A percentile compares a stretch with the other conserved stretches of the same genome.
Evolutionary conservation across 2,113 vertebrate genomes (phyloP).

Genomic region (Bubo scandiacus): DNA sequence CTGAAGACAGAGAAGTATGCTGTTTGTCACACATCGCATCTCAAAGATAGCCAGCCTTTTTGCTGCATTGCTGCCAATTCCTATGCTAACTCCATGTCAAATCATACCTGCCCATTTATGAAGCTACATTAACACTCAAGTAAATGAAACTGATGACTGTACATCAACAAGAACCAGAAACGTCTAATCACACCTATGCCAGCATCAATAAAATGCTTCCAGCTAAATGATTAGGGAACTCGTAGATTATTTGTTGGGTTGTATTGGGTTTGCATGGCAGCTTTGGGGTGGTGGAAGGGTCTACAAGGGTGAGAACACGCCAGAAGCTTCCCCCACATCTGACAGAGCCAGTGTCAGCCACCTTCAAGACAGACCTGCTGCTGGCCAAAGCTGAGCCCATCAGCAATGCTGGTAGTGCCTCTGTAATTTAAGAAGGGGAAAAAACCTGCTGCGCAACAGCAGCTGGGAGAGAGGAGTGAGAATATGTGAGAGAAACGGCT

Average conservation of each 20-base stretch:
- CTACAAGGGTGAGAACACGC: background rate
- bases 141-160: background rate
- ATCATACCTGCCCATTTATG: background rate
- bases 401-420: fast-evolving
- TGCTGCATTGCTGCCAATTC: background rate
- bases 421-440: background rate
- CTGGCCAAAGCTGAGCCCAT: background rate
- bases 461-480: background rate
- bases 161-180: background rate
- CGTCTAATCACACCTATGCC: background rate
- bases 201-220: background rate
- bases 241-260: background rate
- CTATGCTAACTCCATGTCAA: background rate
- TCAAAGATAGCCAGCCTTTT: background rate
- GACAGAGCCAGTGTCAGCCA: background rate
- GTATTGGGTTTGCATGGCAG: background rate
- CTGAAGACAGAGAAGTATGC: background rate
- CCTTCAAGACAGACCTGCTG: background rate
- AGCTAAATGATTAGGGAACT: background rate
- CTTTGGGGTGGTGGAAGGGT: background rate
- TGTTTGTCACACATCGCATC: background rate
- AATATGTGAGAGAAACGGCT: background rate
- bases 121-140: background rate
- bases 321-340: background rate
- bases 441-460: background rate